These are phyloP conservation scores for Cheilosia pagana DNA, from an alignment of 2,888 invertebrate species.

Conservation along the genomic window DNA sequence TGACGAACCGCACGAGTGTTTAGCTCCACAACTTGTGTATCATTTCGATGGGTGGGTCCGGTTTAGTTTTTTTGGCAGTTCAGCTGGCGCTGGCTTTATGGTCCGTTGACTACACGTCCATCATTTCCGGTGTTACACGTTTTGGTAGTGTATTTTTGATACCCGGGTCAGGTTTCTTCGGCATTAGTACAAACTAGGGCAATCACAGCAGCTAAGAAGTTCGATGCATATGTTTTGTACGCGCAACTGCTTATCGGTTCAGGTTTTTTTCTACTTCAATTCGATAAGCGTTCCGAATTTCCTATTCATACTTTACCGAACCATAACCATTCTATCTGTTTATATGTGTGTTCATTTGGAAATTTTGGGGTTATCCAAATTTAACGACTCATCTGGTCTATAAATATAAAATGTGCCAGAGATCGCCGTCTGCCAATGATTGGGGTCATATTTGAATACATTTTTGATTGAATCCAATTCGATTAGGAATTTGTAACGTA, in stretches of 20 bases:
- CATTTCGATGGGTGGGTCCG: slow-evolving; percentile 31
- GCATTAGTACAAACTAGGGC: background rate
- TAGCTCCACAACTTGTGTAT: background rate
- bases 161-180: background rate
- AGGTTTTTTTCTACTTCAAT: background rate
- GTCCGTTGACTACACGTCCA: slow-evolving; percentile 27
- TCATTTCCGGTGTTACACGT: slow-evolving; percentile 15
- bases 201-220: background rate
- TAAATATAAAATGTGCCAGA: slow-evolving; percentile 20
- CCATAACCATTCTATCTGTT: background rate
- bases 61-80: slow-evolving; percentile 4
- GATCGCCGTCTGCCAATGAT: background rate
- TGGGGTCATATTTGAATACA: slow-evolving; percentile 23
- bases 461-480: slow-evolving; percentile 18
- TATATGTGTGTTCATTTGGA: background rate
- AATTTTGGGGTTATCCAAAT: slow-evolving; percentile 1
- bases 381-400: slow-evolving; percentile 14
- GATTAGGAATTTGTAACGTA: background rate
- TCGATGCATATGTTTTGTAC: background rate
- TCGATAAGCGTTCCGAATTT: background rate
- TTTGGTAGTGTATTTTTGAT: slow-evolving; percentile 3
- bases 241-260: slow-evolving; percentile 1
- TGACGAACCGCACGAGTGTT: slow-evolving; percentile 26
- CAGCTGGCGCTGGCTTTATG: background rate
- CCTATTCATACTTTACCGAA: background rate